These are phyloP conservation scores for Stigmatopora argus DNA, from an alignment of 2,113 vertebrate genomes.

Conservation along the genomic window DNA sequence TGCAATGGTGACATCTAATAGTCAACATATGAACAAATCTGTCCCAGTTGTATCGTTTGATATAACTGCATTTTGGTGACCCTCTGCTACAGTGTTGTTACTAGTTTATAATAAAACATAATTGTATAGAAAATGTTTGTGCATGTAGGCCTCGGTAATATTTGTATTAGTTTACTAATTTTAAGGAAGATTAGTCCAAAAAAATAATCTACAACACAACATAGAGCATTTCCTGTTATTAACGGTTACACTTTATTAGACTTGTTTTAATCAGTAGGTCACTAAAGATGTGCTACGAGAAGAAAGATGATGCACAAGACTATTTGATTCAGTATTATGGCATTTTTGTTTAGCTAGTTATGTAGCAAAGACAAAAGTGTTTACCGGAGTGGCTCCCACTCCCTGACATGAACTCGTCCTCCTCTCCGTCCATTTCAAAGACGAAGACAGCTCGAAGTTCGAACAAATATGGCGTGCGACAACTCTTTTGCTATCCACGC, in stretches of 20 bases:
- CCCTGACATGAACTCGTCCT: slow-evolving; percentile 64
- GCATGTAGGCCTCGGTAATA: too few species aligned
- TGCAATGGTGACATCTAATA: too few species aligned
- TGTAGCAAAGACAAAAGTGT: slow-evolving; percentile 27
- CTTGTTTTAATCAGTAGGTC: background rate
- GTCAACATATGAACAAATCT: too few species aligned
- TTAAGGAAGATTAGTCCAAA: background rate
- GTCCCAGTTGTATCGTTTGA: too few species aligned
- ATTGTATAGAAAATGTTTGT: too few species aligned
- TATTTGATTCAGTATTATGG: background rate
- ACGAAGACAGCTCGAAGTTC: background rate
- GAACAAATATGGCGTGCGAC: background rate
- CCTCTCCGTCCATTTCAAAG: slow-evolving; percentile 66
- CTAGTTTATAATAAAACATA: too few species aligned
- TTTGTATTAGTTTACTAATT: background rate
- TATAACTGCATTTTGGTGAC: too few species aligned
- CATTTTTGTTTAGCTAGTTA: background rate
- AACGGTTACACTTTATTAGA: background rate
- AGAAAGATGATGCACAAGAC: background rate
- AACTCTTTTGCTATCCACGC: background rate
- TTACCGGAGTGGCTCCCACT: slow-evolving; percentile 62
- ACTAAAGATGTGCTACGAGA: background rate
- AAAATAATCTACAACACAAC: background rate
- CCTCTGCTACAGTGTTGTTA: too few species aligned
- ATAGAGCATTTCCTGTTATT: background rate